Base-by-base conservation (phyloP, 1,140 invertebrate genomes). In the Gryon sp. region DNA sequence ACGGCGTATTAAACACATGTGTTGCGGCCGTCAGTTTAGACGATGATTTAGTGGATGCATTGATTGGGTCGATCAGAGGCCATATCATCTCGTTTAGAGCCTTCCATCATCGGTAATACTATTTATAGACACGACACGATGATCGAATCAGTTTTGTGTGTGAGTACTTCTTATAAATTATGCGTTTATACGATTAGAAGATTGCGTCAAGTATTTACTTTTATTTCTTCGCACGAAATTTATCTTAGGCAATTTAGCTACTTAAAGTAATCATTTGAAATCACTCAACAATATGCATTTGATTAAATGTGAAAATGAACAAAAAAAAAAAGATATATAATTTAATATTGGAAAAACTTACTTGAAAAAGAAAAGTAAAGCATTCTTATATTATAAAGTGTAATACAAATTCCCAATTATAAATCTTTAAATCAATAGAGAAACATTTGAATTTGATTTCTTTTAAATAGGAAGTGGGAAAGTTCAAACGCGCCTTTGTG, bases 21-120 rank as follows among this genome's bases (percentile, higher is more conserved):
- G 84, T 82, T 83, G 82, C 80, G 78, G 78, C 81, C 80, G 87
- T 88, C 86, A 87, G 83, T 85, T 87, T 88, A 88, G 85, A 88
- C 86, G 86, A 88, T 88, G 87, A 87, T 88, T 88, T 88, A 88
- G 84, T 88, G 83, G 83, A 87, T 82, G 83, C 87, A 88, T 88
- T 88, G 87, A 88, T 88, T 88, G 86, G 82, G 84, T 87, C 86
- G 87, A 88, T 88, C 86, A 87, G 83, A 82, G 85, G 85, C 87
- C 83, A 85, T 86, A 87, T 87, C 85, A 84, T 87, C 86, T 87
- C 83, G 84, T 87, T 87, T 87, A 86, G 80, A 80, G 80, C 80
- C 84, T 87, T 83, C 80, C 85, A 86, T 85, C 86, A 87, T 86
- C 82, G 84, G 83, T 55, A 63, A 60, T 40, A 82, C 86, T 87